Evolutionary conservation across 2,888 invertebrate species (phyloP), one percentile per base, ranked within the genome.

Genomic region (Ramazzottius varieornatus): DNA sequence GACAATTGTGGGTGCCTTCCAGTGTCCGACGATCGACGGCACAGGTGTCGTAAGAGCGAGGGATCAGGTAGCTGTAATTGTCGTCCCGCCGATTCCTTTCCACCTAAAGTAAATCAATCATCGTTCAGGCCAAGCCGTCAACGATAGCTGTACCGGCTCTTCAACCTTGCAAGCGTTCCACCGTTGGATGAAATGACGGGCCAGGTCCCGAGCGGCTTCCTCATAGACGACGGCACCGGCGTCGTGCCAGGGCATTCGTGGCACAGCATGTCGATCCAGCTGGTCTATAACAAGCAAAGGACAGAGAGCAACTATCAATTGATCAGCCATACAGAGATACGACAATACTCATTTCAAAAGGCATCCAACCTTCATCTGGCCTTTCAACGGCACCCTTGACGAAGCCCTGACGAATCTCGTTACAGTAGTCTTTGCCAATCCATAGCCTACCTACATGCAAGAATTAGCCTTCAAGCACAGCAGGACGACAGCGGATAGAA

Each of bases 201-300:
- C 77, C 1, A 78, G 75, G 70, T 80, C 80, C 63, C 78, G 70
- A 4, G 79, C 80, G 1, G 77, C 73, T 33, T 74, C 74, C 29
- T 79, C 80, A 70, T 75, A 78, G 1, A 78, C 75, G 13, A 77
- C 76, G 8, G 73, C 74, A 33, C 76, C 78, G 65, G 79, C 77
- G 70, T 80, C 80, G 69, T 80, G 79, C 80, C 80, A 80, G 1
- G 80, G 80, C 79, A 79, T 80, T 64, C 80, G 72, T 2, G 79
- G 79, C 1, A 73, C 75, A 32, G 69, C 71, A 34, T 73, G 73
- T 33, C 80, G 72, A 68, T 80, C 78, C 66, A 80, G 77, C 67
- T 78, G 76, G 70, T 79, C 79, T 78, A 69, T 32, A 71, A 68
- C 46, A 65, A 32, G 40, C 64, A 32, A 63, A 29, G 24, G 24